Base-by-base conservation (phyloP, 2,888 invertebrate genomes). In the Xiphydria camelus region DNA sequence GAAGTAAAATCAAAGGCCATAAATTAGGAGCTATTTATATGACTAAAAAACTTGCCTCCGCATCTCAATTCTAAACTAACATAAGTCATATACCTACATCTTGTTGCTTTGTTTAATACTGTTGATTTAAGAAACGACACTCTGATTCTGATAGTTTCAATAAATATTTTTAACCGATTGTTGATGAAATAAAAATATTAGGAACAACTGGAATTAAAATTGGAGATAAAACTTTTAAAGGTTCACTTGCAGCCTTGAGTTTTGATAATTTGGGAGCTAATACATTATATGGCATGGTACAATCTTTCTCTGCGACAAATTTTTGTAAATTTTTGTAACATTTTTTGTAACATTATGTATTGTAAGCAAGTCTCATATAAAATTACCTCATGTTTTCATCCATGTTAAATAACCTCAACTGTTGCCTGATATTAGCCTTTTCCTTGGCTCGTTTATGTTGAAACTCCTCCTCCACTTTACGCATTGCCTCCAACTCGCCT, bases 401-500 rank as follows among this genome's bases (percentile, higher is more conserved):
- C 62, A 86, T 81, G 38, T 83, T 85, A 62, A 86, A 87, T 15
- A 89, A 76, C 32, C 88, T 76, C 54, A 90, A 75, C 69, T 90
- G 90, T 57, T 90, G 88, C 19, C 89, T 77, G 50, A 90, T 88
- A 54, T 77, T 84, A 0, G 87, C 87, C 70, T 88, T 88, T 74
- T 88, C 88, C 51, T 85, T 79, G 23, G 89, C 90, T 31, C 92
- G 80, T 75, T 92, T 91, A 53, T 85, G 81, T 71, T 91, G 91
- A 73, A 92, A 92, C 73, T 92, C 91, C 68, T 91, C 91, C 68
- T 91, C 91, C 3, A 91, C 91, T 67, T 87, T 83, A 62, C 87
- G 83, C 87, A 92, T 89, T 53, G 88, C 89, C 74, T 91, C 89
- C 62, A 89, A 78, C 73, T 91, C 91, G 48, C 85, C 83, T 44